Evolutionary conservation across 2,888 invertebrate species (phyloP).

Genomic region (Bhutanitis thaidina): DNA sequence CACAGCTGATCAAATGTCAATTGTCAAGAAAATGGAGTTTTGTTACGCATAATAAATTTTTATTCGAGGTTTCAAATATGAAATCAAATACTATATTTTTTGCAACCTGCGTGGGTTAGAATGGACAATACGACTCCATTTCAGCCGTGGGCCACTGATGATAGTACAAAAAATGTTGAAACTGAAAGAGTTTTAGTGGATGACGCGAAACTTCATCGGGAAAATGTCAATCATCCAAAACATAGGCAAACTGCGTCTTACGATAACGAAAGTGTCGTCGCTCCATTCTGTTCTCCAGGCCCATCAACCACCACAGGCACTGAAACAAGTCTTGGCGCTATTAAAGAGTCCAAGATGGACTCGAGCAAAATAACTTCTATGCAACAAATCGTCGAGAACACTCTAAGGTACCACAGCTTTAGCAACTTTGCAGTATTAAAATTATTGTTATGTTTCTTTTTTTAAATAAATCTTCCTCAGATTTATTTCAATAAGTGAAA

Average conservation of each 20-base stretch:
- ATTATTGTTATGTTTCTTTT: neutral
- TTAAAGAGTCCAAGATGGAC: conserved; percentile 68
- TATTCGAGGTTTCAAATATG: conserved; percentile 65
- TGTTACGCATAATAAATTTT: conserved; percentile 72
- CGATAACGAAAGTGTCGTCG: conserved; percentile 72
- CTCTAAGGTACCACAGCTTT: conserved; percentile 73
- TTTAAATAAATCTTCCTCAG: too few relatives aligned
- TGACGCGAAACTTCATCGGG: conserved; percentile 79
- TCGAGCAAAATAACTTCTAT: conserved; percentile 73
- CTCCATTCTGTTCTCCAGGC: conserved; percentile 60
- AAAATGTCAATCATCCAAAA: conserved; percentile 80
- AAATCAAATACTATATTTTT: conserved; percentile 52
- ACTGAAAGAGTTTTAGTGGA: conserved; percentile 71
- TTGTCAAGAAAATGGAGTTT: conserved; percentile 79
- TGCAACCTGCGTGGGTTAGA: conserved; percentile 58
- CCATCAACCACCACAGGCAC: conserved; percentile 54
- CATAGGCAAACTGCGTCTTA: conserved; percentile 80
- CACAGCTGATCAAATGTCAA: conserved; percentile 76
- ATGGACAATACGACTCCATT: conserved; percentile 75
- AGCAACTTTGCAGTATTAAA: conserved; percentile 1
- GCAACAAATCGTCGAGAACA: conserved; percentile 83
- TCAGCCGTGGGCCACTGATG: conserved; percentile 75
- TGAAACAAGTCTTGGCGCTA: conserved; percentile 45
- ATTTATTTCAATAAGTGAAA: too few relatives aligned
- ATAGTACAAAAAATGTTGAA: conserved; percentile 72